Evolutionary conservation across 2,797 vertebrate genomes (phyloP).

Genomic region (Lacerta bilineata): DNA sequence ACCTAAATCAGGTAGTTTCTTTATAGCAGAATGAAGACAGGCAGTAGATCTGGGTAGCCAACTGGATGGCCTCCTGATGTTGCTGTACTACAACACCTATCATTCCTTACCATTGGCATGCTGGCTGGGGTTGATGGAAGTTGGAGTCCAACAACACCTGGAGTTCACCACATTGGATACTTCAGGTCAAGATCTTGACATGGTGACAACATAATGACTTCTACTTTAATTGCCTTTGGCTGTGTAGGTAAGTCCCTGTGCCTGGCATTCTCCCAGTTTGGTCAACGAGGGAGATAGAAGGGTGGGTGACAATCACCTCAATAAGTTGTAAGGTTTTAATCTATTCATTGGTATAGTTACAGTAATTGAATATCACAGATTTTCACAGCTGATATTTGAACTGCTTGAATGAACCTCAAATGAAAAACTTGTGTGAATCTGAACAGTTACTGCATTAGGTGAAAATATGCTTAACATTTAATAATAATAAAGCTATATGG

Average conservation of each 20-base stretch:
- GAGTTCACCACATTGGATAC: neutral
- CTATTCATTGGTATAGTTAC: neutral
- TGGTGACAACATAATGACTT: neutral
- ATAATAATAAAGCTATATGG: neutral
- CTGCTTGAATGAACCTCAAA: neutral
- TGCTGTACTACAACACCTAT: too few species aligned
- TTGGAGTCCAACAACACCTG: neutral
- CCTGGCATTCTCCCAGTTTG: neutral
- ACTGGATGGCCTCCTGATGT: too few species aligned
- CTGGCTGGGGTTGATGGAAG: too few species aligned
- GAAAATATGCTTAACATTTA: neutral
- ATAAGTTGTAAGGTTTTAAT: conserved; percentile 2
- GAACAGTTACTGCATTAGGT: too few species aligned
- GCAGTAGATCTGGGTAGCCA: too few species aligned
- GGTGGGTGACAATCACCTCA: too few species aligned
- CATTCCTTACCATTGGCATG: too few species aligned
- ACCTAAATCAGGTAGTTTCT: neutral
- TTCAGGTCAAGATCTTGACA: neutral
- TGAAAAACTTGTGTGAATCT: neutral
- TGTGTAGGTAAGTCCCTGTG: neutral
- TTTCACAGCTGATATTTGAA: neutral
- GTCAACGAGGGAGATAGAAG: neutral
- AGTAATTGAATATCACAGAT: neutral
- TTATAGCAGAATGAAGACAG: neutral
- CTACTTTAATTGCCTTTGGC: neutral